Evolutionary conservation across 2,797 vertebrate species (phyloP).

Genomic region (Acipenser ruthenus): DNA sequence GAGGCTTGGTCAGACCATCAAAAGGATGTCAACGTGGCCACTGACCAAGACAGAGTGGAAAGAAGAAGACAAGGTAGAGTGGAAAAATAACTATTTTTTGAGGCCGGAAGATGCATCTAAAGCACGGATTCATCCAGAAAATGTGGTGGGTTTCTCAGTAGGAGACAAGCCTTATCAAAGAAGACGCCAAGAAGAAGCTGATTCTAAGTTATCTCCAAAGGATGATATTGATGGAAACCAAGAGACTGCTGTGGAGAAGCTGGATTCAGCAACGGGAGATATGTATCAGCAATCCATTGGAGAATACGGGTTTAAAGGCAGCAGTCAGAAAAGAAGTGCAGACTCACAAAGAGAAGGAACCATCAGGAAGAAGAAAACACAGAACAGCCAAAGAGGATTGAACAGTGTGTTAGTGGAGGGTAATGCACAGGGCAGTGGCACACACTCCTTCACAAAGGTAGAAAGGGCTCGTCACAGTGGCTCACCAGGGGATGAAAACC

Average conservation of each 20-base stretch:
- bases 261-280: neutral
- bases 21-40: slow-evolving; percentile 57
- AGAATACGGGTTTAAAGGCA: neutral
- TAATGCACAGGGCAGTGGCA: slow-evolving; percentile 1
- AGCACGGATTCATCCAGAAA: neutral
- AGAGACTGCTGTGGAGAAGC: neutral
- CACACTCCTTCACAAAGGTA: neutral
- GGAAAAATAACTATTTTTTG: slow-evolving; percentile 17
- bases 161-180: neutral
- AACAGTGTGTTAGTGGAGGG: too few relatives aligned
- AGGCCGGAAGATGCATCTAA: neutral
- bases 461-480: slow-evolving; percentile 17
- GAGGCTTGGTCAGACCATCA: slow-evolving; percentile 19
- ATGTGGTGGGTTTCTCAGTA: neutral
- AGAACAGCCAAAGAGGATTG: neutral
- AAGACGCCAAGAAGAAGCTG: neutral
- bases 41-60: slow-evolving; percentile 47
- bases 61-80: slow-evolving; percentile 33
- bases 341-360: neutral
- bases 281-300: neutral
- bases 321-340: slow-evolving; percentile 4
- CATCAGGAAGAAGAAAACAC: neutral
- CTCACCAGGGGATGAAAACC: slow-evolving; percentile 43
- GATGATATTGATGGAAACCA: neutral
- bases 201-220: neutral